phyloP scores from a whole-genome alignment of 2,113 vertebrate genomes.

The Centrocercus urophasianus region DNA sequence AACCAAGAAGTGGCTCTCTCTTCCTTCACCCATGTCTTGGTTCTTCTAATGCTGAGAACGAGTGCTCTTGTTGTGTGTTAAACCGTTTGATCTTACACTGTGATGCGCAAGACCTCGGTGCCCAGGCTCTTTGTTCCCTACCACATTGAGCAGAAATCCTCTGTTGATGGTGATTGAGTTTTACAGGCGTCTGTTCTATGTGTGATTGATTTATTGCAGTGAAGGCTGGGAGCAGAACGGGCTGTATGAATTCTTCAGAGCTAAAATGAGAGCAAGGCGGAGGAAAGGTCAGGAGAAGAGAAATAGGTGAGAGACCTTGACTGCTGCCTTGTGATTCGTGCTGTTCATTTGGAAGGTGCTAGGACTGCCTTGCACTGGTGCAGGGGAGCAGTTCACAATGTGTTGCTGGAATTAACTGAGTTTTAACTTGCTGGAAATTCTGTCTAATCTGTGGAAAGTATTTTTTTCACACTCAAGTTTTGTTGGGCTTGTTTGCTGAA shows the following conservation, averaged over 20 bases:
- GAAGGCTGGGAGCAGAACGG: constrained; percentile 99
- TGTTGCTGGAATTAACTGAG: not conserved
- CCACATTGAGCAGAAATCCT: not conserved
- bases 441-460: not conserved
- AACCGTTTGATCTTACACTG: not conserved
- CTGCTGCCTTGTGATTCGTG: not conserved
- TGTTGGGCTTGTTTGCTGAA: not conserved
- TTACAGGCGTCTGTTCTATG: not conserved
- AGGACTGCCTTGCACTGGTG: not conserved
- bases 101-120: not conserved
- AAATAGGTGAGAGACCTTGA: constrained; percentile 82
- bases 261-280: constrained; percentile 95
- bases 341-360: not conserved
- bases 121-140: not conserved
- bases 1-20: not conserved
- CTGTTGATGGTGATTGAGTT: rapidly evolving
- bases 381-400: not conserved
- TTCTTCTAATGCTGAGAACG: not conserved
- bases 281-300: constrained; percentile 95
- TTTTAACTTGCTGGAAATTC: not conserved
- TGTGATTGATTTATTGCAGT: constrained; percentile 74
- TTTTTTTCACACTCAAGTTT: not conserved
- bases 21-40: not conserved
- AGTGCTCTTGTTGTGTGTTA: not conserved
- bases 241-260: constrained; percentile 96